Evolutionary conservation across 2,888 invertebrate genomes (phyloP).

Genomic region (Apotomis betuletana): DNA sequence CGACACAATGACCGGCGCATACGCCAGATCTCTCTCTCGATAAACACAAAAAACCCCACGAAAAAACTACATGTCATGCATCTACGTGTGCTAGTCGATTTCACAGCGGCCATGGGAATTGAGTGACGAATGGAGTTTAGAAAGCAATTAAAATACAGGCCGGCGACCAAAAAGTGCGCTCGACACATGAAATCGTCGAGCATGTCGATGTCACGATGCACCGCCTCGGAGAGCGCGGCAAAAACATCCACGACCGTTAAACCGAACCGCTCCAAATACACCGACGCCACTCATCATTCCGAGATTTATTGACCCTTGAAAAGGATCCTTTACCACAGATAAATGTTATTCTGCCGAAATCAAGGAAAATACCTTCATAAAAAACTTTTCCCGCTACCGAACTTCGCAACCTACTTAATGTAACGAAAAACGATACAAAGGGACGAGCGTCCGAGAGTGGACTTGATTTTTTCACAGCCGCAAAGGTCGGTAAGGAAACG

Average conservation of each 20-base stretch:
- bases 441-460: slow-evolving; percentile 59
- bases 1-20: slow-evolving; percentile 77
- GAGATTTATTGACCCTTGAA: slow-evolving; percentile 37
- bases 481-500: slow-evolving; percentile 74
- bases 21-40: slow-evolving; percentile 77
- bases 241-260: slow-evolving; percentile 28
- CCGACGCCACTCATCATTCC: slow-evolving; percentile 30
- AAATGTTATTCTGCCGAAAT: slow-evolving; percentile 54
- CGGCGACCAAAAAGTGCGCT: slow-evolving; percentile 69
- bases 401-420: slow-evolving; percentile 55
- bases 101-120: slow-evolving; percentile 82
- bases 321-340: slow-evolving; percentile 44
- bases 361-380: slow-evolving; percentile 55
- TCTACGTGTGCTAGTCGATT: slow-evolving; percentile 82
- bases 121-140: slow-evolving; percentile 78
- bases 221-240: slow-evolving; percentile 11
- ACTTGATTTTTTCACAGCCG: slow-evolving; percentile 68
- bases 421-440: slow-evolving; percentile 60
- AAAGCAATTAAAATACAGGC: slow-evolving; percentile 81
- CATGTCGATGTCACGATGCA: slow-evolving; percentile 53
- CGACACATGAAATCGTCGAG: slow-evolving; percentile 70
- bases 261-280: slow-evolving; percentile 25
- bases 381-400: slow-evolving; percentile 49
- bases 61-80: slow-evolving; percentile 83
- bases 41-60: slow-evolving; percentile 76